Base-by-base conservation (phyloP, 2,888 invertebrate species). In the Polyommatus icarus region DNA sequence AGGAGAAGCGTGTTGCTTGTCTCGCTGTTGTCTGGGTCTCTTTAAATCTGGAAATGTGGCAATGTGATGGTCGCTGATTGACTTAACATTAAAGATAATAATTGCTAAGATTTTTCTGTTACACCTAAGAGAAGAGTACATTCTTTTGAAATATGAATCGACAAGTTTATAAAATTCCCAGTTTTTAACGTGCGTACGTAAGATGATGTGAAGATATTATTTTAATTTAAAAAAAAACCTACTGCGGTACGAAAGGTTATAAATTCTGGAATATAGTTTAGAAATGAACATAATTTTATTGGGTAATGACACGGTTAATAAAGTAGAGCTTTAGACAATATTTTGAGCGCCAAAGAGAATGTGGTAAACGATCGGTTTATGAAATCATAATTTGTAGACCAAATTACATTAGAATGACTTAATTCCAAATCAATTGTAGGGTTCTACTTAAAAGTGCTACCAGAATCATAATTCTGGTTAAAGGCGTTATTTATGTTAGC, bases 361-460 rank as follows among this genome's bases (percentile, higher is more conserved):
- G 67, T 32, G 67, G 67, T 15, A 15, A 67, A 67, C 67, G 67
- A 67, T 67, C 15, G 67, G 29, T 7, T 67, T 67, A 32, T 32
- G 67, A 18, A 67, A 29, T 67, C 67, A 32, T 67, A 67, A 67
- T 15, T 67, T 67, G 61, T 67, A 20, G 4, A 15, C 29, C 29
- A 67, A 67, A 32, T 67, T 29, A 67, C 6, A 1, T 61, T 61
- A 24, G 32, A 67, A 67, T 67, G 67, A 67, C 67, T 67, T 67
- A 67, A 67, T 67, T 32, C 29, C 29, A 29, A 67, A 29, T 29
- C 67, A 32, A 32, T 67, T 18, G 29, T 67, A 29, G 67, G 67
- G 29, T 67, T 32, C 29, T 8, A 29, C 67, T 61, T 61, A 3
- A 61, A 61, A 15, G 12, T 29, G 29, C 6, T 20, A 29, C 61